A percentile compares a stretch with the other conserved stretches of the same genome.
Conservation (phyloP, 2,797 vertebrate genomes). For the Odontamblyopus rebecca region DNA sequence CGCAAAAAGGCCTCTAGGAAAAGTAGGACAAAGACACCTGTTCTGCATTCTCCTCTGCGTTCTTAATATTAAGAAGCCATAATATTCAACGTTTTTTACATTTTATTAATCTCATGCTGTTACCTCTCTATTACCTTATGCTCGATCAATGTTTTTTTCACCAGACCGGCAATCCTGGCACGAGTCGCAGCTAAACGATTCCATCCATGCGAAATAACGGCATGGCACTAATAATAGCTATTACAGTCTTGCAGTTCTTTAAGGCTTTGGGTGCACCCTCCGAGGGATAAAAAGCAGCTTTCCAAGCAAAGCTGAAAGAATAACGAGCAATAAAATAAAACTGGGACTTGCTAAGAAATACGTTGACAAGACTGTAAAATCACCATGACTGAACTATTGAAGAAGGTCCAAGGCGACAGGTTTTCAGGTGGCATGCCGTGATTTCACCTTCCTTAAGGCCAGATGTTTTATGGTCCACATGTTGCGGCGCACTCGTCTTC, state of each 20-base stretch:
- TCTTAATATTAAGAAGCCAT: conserved; percentile 28
- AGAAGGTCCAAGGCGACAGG: conserved; percentile 34
- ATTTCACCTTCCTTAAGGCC: conserved; percentile 54
- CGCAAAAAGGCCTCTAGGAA: conserved; percentile 57
- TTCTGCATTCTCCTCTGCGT: conserved; percentile 64
- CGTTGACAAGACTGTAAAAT: conserved; percentile 67
- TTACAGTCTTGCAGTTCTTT: conserved; percentile 59
- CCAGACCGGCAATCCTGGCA: conserved; percentile 68
- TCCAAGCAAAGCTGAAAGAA: conserved; percentile 64
- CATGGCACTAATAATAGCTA: conserved; percentile 61
- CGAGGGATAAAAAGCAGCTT: conserved; percentile 62
- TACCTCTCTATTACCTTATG: conserved; percentile 59
- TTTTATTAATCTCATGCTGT: conserved; percentile 62
- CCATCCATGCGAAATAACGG: conserved; percentile 73
- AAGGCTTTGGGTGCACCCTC: conserved; percentile 47
- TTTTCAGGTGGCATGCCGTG: conserved; percentile 57
- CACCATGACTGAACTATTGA: conserved; percentile 46
- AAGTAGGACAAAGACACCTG: conserved; percentile 80
- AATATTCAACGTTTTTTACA: conserved; percentile 48
- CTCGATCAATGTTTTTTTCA: conserved; percentile 57
- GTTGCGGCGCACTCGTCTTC: conserved; percentile 51
- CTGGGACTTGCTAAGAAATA: conserved; percentile 47
- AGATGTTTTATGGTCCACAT: conserved; percentile 56
- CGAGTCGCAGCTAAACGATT: conserved; percentile 68
- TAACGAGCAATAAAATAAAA: conserved; percentile 64